Percentiles rank a stretch among this genome's conserved stretches.
Evolutionary conservation across 2,797 vertebrate genomes (phyloP).

Genomic region (Sorex maritimensis): DNA sequence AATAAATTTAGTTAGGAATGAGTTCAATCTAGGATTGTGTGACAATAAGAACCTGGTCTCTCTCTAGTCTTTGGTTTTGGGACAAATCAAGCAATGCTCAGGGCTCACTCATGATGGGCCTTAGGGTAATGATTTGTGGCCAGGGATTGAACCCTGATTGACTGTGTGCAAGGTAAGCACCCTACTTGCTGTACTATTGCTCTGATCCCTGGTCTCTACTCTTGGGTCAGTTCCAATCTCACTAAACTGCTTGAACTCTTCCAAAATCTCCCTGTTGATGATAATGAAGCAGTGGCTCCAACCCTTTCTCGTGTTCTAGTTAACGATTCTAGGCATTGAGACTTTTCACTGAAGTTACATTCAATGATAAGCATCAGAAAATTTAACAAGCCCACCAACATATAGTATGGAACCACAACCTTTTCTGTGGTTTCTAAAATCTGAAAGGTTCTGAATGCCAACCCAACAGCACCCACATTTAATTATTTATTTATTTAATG

Average conservation of each 20-base stretch:
- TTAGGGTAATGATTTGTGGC: no score
- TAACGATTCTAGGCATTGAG: neutral
- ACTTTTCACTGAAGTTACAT: constrained; percentile 9
- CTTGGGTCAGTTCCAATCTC: neutral
- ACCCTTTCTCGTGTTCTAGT: neutral
- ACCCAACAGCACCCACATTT: no score
- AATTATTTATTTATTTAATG: no score
- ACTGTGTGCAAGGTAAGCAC: no score
- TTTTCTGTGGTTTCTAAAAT: neutral
- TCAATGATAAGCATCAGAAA: neutral
- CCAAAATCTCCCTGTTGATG: neutral
- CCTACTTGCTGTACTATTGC: no score
- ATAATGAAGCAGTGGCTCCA: neutral
- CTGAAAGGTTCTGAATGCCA: neutral
- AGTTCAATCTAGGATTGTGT: neutral
- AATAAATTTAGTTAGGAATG: neutral
- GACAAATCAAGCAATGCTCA: no score
- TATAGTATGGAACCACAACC: neutral
- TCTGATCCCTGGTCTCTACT: no score
- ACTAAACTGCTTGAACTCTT: neutral
- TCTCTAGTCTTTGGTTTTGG: no score
- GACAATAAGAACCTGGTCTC: neutral
- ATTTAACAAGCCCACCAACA: neutral
- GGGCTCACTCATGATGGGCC: no score
- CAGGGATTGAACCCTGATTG: no score